Evolutionary conservation across 2,888 invertebrate species (phyloP).

Genomic region (Sarcophaga rosellei): DNA sequence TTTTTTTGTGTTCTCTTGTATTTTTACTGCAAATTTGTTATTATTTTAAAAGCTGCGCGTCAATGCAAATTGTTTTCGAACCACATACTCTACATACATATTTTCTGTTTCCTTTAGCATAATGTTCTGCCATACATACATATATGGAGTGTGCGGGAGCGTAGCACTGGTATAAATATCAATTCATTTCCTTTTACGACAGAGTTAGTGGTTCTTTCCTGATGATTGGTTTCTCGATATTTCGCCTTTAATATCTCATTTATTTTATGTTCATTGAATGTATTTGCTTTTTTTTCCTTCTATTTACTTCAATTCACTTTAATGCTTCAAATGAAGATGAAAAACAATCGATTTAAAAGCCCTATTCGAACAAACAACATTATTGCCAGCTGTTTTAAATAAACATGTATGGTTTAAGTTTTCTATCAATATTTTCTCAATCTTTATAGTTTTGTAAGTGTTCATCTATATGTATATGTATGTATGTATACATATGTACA

Average conservation of each 20-base stretch:
- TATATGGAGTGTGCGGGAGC: neutral
- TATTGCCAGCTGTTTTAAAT: constrained; percentile 16
- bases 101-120: constrained; percentile 46
- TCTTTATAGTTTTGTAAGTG: constrained; percentile 7
- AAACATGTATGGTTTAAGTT: neutral
- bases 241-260: too few relatives aligned
- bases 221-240: constrained; percentile 42
- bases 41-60: constrained; percentile 37
- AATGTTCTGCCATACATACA: neutral
- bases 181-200: constrained; percentile 62
- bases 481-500: too few relatives aligned
- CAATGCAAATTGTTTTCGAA: constrained; percentile 62
- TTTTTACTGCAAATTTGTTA: constrained; percentile 12
- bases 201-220: constrained; percentile 54
- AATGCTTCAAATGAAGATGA: constrained; percentile 32
- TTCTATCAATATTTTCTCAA: neutral
- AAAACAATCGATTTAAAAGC: constrained; percentile 41
- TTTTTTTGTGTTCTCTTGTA: neutral
- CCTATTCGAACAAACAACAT: neutral
- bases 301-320: constrained; percentile 23
- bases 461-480: too few relatives aligned
- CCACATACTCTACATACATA: constrained; percentile 14
- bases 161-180: constrained; percentile 42
- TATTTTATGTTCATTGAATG: too few relatives aligned
- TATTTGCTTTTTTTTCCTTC: too few relatives aligned